Conservation (phyloP, 1,140 invertebrate species). For the Reticulitermes speratus region DNA sequence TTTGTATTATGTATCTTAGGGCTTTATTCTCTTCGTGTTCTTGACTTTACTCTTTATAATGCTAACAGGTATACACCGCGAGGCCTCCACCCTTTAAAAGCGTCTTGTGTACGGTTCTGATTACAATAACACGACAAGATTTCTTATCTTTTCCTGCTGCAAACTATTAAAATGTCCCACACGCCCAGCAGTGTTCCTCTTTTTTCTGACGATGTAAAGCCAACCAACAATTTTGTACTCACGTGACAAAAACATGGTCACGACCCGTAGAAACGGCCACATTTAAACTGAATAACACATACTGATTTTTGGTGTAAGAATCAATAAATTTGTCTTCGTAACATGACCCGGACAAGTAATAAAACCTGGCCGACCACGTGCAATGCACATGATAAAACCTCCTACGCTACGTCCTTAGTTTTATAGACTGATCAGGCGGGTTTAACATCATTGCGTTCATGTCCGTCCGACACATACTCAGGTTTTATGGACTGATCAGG, state of each 20-base stretch:
- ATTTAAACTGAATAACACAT: background rate
- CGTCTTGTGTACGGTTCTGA: background rate
- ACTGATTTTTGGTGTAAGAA: background rate
- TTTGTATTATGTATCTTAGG: too few species aligned
- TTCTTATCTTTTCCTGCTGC: background rate
- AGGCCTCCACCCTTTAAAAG: background rate
- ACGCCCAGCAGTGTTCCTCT: background rate
- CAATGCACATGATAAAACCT: background rate
- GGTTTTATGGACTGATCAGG: slow-evolving; percentile 2
- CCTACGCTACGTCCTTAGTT: background rate
- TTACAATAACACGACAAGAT: background rate
- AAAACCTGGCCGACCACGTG: background rate
- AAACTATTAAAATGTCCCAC: background rate
- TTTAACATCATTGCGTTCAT: too few species aligned
- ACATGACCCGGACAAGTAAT: background rate
- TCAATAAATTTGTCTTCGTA: background rate
- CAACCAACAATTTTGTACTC: background rate
- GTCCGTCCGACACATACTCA: background rate
- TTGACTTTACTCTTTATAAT: too few species aligned
- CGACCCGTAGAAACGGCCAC: background rate
- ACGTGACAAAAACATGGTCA: background rate
- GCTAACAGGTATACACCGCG: too few species aligned
- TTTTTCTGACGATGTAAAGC: background rate
- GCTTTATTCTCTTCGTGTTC: too few species aligned
- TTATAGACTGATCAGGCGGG: background rate